These are phyloP conservation scores for Sphenopsis melanotis DNA, from an alignment of 2,797 vertebrate genomes.

Conservation along the genomic window DNA sequence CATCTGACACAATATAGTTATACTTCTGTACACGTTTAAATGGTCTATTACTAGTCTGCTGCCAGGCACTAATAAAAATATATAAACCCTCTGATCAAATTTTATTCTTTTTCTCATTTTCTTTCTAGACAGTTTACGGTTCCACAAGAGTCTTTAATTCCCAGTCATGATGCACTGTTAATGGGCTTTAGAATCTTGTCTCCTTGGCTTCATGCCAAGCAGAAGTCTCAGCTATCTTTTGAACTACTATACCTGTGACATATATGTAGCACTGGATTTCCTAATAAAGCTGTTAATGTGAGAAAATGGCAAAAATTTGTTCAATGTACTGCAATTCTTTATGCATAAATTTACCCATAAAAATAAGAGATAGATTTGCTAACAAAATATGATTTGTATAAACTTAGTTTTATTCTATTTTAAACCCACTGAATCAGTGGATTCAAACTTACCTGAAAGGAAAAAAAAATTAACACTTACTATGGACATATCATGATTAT, in stretches of 20 bases:
- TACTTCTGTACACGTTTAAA: constrained; percentile 25
- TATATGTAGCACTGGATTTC: not conserved
- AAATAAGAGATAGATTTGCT: not conserved
- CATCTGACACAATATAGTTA: not conserved
- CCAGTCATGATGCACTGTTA: constrained; percentile 6
- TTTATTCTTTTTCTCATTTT: constrained; percentile 56
- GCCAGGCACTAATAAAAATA: constrained; percentile 54
- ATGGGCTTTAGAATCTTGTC: constrained; percentile 30
- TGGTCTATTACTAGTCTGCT: constrained; percentile 36
- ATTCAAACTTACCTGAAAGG: not conserved
- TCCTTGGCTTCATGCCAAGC: constrained; percentile 45
- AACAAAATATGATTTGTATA: not conserved
- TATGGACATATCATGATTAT: not conserved
- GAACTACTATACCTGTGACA: constrained; percentile 1
- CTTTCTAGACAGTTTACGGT: constrained; percentile 35
- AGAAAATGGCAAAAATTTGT: not conserved
- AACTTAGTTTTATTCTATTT: not conserved
- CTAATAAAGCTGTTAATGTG: not conserved
- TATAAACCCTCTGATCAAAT: constrained; percentile 32
- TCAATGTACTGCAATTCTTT: not conserved
- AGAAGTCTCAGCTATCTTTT: constrained; percentile 43
- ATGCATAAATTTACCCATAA: not conserved
- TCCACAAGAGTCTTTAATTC: constrained; percentile 49
- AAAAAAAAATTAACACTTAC: not conserved
- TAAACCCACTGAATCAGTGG: not conserved